Evolutionary conservation across 2,888 invertebrate species (phyloP), one percentile per base, ranked within the genome.

Genomic region (Aplocera efformata): DNA sequence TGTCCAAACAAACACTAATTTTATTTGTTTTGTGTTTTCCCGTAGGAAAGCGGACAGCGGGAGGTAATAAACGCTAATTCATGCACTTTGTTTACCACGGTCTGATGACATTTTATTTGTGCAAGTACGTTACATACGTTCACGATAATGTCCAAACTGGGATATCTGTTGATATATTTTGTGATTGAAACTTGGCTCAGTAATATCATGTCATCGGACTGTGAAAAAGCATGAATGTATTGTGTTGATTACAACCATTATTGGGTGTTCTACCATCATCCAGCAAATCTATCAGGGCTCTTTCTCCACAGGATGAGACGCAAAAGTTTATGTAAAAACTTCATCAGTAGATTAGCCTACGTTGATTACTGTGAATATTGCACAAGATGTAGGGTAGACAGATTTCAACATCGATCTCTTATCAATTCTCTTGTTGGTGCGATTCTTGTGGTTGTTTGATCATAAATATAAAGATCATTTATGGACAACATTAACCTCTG

Each of bases 1-100:
- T 47, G 26, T 31, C 23, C 10, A 32, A 38, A 43, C 41, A 50
- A 58, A 53, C 49, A 58, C 57, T 68, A 71, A 81, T 81, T 69
- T 67, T 34, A 54, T 60, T 56, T 77, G 70, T 88, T 55, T 84
- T 89, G 79, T 88, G 80, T 89, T 88, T 78, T 85, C 81, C 79
- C 73, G 90, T 91, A 91, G 91, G 91, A 91, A 85, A 91, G 91
- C 91, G 91, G 91, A 81, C 91, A 91, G 86, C 91, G 91, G 77
- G 91, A 91, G 91, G 91, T 91, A 91, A 91, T 67, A 76, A 63
- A 60, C 72, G 78, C 74, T 79, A 79, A 67, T 77, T 74, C 79
- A 72, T 77, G 80, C 82, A 85, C 83, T 70, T 66, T 77, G 53
- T 63, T 58, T 65, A 59, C 40, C 63, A 60, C 63, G 59, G 64